Conservation (phyloP, 2,797 vertebrate species). For the Amblyraja radiata region DNA sequence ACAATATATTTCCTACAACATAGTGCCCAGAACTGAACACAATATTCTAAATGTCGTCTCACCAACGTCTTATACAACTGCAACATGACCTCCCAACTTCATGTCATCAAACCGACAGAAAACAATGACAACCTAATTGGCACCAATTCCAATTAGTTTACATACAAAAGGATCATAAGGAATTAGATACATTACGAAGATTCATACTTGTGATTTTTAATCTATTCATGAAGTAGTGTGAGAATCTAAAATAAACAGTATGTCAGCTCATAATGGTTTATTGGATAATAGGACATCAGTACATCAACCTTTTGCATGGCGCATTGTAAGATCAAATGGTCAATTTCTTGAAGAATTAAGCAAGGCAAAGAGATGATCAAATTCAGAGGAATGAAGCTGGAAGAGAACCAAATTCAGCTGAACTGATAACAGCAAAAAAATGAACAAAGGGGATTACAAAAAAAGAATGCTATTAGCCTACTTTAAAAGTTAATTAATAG, state of each 20-base stretch:
- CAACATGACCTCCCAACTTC: no score
- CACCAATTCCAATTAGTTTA: neutral
- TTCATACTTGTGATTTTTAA: neutral
- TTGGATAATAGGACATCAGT: neutral
- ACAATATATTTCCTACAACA: no score
- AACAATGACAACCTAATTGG: neutral
- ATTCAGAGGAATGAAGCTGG: neutral
- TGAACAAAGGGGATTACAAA: neutral
- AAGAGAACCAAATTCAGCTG: neutral
- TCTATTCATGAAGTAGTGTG: neutral
- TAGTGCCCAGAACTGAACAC: no score
- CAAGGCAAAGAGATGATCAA: neutral
- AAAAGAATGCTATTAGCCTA: neutral
- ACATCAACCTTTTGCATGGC: neutral
- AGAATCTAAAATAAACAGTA: neutral
- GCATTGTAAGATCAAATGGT: neutral
- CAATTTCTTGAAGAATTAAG: neutral
- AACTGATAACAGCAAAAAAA: neutral
- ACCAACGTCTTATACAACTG: no score
- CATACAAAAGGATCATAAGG: neutral
- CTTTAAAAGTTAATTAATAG: neutral
- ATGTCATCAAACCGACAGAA: neutral
- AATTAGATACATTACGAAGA: neutral
- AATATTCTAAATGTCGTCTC: no score
- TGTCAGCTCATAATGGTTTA: neutral